Evolutionary conservation across 2,797 vertebrate genomes (phyloP).

Genomic region (Chloroceryle amazona): DNA sequence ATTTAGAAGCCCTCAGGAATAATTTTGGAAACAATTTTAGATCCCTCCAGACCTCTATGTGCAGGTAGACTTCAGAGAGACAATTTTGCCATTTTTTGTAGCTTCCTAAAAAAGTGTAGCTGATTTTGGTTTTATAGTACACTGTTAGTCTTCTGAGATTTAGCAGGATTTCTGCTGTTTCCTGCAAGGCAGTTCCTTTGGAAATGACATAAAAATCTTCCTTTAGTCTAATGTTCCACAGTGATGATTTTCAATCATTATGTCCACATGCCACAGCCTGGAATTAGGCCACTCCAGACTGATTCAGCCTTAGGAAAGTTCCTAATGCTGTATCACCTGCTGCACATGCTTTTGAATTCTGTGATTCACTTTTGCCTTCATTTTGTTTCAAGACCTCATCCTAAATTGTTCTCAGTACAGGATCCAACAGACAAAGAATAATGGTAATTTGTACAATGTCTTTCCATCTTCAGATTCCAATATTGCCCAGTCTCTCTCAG

Average conservation of each 20-base stretch:
- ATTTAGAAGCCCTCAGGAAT: background rate
- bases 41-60: background rate
- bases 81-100: background rate
- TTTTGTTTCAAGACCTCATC: background rate
- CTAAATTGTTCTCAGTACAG: background rate
- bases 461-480: background rate
- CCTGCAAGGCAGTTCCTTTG: background rate
- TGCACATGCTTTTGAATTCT: background rate
- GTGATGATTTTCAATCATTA: rapidly evolving
- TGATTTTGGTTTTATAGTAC: background rate
- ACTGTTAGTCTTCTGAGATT: background rate
- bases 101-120: background rate
- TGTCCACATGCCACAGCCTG: background rate
- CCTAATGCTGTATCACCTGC: background rate
- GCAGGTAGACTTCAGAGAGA: background rate
- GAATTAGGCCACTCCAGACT: background rate
- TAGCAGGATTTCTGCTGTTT: background rate
- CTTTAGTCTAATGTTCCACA: background rate
- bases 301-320: background rate
- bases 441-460: background rate
- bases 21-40: background rate
- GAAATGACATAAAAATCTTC: background rate
- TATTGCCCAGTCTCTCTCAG: background rate
- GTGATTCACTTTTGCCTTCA: background rate
- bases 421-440: background rate